Evolutionary conservation across 2,888 invertebrate genomes (phyloP).

Genomic region (Xestia ashworthii): DNA sequence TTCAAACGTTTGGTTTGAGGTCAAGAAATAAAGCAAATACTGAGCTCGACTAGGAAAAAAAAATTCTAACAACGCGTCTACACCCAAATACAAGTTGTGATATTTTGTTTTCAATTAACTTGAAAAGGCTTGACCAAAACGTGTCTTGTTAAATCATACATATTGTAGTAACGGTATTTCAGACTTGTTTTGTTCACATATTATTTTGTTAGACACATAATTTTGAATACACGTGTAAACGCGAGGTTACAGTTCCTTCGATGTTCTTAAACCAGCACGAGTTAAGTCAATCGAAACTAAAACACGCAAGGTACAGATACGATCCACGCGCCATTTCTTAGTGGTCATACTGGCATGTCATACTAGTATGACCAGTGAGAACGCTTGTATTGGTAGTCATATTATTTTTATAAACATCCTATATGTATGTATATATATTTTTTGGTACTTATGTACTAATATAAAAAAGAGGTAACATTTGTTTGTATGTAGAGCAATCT

Average conservation of each 20-base stretch:
- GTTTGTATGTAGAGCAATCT: too few relatives aligned
- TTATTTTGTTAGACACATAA: neutral
- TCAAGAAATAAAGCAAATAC: neutral
- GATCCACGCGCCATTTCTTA: too few relatives aligned
- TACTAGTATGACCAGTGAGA: too few relatives aligned
- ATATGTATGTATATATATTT: too few relatives aligned
- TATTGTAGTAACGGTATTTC: neutral
- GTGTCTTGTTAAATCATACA: neutral
- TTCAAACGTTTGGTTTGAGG: neutral
- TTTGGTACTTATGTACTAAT: too few relatives aligned
- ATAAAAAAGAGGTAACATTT: too few relatives aligned
- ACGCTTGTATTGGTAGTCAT: too few relatives aligned
- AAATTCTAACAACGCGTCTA: neutral
- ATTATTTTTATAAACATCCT: too few relatives aligned
- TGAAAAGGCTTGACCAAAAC: neutral
- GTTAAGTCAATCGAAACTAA: constrained; percentile 25
- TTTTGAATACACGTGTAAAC: neutral
- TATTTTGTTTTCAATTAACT: neutral
- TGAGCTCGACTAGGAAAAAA: neutral
- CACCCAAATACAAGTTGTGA: neutral
- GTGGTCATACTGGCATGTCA: too few relatives aligned
- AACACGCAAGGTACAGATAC: constrained; percentile 57
- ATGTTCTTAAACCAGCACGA: constrained; percentile 23
- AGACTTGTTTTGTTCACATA: neutral
- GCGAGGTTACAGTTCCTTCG: constrained; percentile 2